Evolutionary conservation across 2,797 vertebrate species (phyloP).

Genomic region (Melanotaenia nigrans): DNA sequence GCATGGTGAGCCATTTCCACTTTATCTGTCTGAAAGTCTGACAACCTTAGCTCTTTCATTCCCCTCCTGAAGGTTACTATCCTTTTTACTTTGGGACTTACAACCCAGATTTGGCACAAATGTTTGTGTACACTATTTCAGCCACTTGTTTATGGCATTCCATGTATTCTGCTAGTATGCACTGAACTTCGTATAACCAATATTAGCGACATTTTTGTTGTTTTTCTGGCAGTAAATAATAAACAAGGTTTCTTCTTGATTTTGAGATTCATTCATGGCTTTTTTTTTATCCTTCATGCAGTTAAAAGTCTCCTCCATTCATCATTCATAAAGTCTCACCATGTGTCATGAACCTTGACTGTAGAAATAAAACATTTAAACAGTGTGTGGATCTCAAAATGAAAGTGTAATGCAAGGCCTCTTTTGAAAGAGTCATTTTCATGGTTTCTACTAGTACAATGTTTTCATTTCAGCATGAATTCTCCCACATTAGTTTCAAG

Average conservation of each 20-base stretch:
- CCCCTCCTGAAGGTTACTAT: background rate
- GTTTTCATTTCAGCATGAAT: conserved; percentile 25
- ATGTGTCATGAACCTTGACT: conserved; percentile 41
- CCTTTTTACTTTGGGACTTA: background rate
- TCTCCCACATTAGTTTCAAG: conserved; percentile 1
- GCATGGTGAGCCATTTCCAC: background rate
- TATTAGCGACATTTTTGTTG: background rate
- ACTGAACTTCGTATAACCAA: background rate
- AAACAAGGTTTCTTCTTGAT: background rate
- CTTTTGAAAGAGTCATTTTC: conserved; percentile 8
- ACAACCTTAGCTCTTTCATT: background rate
- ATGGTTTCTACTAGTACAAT: conserved; percentile 4
- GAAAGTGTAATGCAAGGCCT: conserved; percentile 24
- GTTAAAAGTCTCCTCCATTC: conserved; percentile 10
- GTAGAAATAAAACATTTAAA: conserved; percentile 54
- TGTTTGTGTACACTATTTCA: background rate
- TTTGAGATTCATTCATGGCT: background rate
- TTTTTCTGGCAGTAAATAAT: background rate
- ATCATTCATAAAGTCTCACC: conserved; percentile 40
- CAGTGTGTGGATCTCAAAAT: conserved; percentile 16
- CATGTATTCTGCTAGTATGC: background rate
- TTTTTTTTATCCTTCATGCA: background rate
- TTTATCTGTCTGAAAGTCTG: background rate
- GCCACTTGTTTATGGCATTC: background rate
- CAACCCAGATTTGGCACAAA: background rate